A percentile compares a stretch with the other conserved stretches of the same genome.
Evolutionary conservation across 2,797 vertebrate species (phyloP).

Genomic region (Ptychadena robeensis): DNA sequence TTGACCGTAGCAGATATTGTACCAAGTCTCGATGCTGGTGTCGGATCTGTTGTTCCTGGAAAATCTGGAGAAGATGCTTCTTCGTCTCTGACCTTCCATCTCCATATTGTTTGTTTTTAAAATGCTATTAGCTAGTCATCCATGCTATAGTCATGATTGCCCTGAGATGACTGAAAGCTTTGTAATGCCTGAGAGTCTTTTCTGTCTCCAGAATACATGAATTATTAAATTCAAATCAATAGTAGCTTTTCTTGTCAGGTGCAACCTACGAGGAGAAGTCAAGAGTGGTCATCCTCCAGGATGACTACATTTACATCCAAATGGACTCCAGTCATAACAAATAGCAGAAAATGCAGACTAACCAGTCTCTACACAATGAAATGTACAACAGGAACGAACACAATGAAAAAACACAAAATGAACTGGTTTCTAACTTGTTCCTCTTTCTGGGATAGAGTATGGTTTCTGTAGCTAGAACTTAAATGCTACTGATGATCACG

Average conservation of each 20-base stretch:
- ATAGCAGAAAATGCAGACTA: slow-evolving; percentile 12
- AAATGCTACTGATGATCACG: neutral
- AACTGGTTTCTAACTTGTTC: slow-evolving; percentile 31
- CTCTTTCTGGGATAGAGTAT: slow-evolving; percentile 3
- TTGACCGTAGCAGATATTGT: slow-evolving; percentile 14
- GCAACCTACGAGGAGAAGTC: slow-evolving; percentile 6
- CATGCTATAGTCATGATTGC: neutral
- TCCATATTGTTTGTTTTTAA: slow-evolving; percentile 16
- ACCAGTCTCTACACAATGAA: neutral
- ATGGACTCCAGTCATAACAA: neutral
- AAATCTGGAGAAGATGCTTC: slow-evolving; percentile 9
- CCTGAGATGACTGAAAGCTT: slow-evolving; percentile 34
- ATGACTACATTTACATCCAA: neutral
- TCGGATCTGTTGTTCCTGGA: slow-evolving; percentile 9
- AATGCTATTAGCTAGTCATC: neutral
- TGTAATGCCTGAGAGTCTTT: slow-evolving; percentile 22
- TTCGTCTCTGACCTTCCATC: slow-evolving; percentile 16
- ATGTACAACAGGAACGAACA: neutral
- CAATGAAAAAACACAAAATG: slow-evolving; percentile 21
- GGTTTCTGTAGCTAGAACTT: neutral
- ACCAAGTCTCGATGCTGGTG: slow-evolving; percentile 18
- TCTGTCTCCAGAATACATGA: slow-evolving; percentile 32
- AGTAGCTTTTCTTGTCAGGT: slow-evolving; percentile 34
- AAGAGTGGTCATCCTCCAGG: slow-evolving; percentile 9
- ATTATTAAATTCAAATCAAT: slow-evolving; percentile 58